Base-by-base conservation (phyloP, 2,888 invertebrate species). In the Salticus scenicus region DNA sequence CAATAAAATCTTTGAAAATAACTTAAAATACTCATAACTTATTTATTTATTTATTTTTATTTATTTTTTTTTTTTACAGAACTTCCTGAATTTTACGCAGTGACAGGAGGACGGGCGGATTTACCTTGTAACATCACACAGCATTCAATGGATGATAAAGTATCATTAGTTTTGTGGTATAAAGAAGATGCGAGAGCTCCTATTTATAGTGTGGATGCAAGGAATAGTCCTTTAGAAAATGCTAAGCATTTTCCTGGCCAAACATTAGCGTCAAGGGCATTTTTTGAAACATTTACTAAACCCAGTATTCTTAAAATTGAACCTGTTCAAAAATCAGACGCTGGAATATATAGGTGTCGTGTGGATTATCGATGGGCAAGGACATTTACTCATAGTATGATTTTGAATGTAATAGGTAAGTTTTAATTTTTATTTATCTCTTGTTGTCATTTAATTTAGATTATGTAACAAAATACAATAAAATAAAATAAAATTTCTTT, bases 41-140 rank as follows among this genome's bases (percentile, higher is more conserved):
- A n/a, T n/a, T n/a, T n/a, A n/a, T n/a, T n/a, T n/a, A n/a, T n/a
- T n/a, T n/a, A n/a, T n/a, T n/a, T n/a, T n/a, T n/a, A n/a, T n/a
- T n/a, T n/a, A n/a, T n/a, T n/a, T n/a, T n/a, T 37, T 51, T 42
- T 79, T 17, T 63, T 37, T 24, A 37, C 47, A 88, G 88, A 78
- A 30, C 63, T 80, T 7, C 86, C 87, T 7, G 83, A 82, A 41
- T 84, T 72, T 41, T 82, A 85, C 41, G 88, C 83, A 64, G 88
- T 88, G 17, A 83, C 88, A 5, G 88, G 88, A 12, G 81, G 85
- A 0, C 47, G 78, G 20, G 88, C 85, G 1, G 84, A 88, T 20
- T 66, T 88, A 14, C 88, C 92, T 12, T 90, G 90, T 72, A 90
- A 91, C 88, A 89, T 91, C 88, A 92, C 92, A 4, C 87, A 81